These are phyloP conservation scores for Neosilurus mollespiculum DNA, from an alignment of 2,797 vertebrate species.

Conservation along the genomic window DNA sequence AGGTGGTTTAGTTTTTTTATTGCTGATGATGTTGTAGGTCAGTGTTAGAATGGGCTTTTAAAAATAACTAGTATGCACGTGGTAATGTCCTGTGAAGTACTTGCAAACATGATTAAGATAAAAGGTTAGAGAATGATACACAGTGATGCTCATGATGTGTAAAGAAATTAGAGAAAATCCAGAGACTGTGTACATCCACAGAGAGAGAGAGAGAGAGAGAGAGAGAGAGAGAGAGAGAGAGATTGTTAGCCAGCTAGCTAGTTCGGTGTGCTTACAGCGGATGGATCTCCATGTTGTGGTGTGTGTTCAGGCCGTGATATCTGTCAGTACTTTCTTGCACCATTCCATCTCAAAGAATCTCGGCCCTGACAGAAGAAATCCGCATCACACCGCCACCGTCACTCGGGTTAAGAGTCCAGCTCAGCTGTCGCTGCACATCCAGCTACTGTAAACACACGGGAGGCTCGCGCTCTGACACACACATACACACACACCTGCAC, in stretches of 20 bases:
- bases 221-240: background rate
- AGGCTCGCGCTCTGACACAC: background rate
- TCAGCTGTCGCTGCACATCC: slow-evolving; percentile 24
- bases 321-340: slow-evolving; percentile 57
- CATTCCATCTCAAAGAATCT: slow-evolving; percentile 62
- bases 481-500: background rate
- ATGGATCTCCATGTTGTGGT: slow-evolving; percentile 54
- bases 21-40: background rate
- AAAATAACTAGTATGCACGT: background rate
- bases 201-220: background rate
- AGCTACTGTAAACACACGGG: slow-evolving; percentile 2
- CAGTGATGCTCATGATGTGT: background rate
- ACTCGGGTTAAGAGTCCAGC: background rate
- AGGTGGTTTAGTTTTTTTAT: background rate
- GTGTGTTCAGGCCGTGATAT: slow-evolving; percentile 42
- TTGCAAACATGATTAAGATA: background rate
- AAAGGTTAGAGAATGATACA: background rate
- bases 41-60: background rate
- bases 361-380: slow-evolving; percentile 37
- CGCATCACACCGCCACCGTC: slow-evolving; percentile 15
- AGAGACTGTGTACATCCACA: background rate
- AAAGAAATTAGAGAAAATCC: background rate
- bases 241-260: background rate
- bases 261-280: slow-evolving; percentile 42
- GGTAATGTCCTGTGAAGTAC: background rate